Evolutionary conservation across 2,888 invertebrate species (phyloP).

Genomic region (Andrena flavipes): DNA sequence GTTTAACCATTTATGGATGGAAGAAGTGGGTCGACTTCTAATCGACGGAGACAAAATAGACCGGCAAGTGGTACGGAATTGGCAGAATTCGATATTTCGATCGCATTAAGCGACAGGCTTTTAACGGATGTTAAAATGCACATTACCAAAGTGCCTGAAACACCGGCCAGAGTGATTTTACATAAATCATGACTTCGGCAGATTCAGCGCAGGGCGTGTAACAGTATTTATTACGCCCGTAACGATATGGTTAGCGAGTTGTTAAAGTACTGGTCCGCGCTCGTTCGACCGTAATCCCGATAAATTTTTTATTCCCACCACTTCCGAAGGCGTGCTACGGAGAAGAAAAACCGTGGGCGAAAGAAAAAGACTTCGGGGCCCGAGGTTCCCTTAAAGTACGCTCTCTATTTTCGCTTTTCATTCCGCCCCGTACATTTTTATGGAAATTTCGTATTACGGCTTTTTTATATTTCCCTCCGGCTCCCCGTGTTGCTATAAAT

Average conservation of each 20-base stretch:
- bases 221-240: constrained; percentile 18
- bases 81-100: constrained; percentile 3
- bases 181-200: neutral
- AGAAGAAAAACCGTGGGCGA: neutral
- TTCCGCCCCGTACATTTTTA: constrained; percentile 19
- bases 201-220: neutral
- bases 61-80: constrained; percentile 13
- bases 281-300: neutral
- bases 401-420: constrained; percentile 20
- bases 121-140: constrained; percentile 31
- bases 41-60: constrained; percentile 36
- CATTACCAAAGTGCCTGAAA: neutral
- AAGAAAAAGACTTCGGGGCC: neutral
- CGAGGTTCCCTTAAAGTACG: neutral
- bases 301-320: neutral
- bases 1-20: constrained; percentile 59
- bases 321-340: neutral
- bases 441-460: constrained; percentile 38
- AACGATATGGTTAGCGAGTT: neutral
- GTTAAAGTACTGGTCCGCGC: neutral
- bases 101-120: neutral
- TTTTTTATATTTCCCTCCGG: constrained; percentile 19
- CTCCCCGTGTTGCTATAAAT: constrained; percentile 38
- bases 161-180: neutral
- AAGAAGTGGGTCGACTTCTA: constrained; percentile 47